phyloP scores from a whole-genome alignment of 64 coral and sea anemone genomes.

The Pocillopora verrucosa region DNA sequence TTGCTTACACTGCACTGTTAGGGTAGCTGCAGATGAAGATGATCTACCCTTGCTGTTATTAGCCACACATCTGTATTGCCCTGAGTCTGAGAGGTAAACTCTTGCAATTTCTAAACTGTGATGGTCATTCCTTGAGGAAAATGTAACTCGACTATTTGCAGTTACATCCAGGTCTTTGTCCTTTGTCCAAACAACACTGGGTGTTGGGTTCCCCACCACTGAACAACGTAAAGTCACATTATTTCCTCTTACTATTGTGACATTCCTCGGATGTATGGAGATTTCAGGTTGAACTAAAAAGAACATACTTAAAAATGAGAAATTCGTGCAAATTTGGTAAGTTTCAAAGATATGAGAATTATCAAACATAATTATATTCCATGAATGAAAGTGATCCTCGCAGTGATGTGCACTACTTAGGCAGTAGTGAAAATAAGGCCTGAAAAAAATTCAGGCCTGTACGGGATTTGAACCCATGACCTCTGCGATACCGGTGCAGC shows the following conservation, averaged over 20 bases:
- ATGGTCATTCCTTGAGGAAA: background rate
- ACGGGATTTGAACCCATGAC: no score
- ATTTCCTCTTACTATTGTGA: background rate
- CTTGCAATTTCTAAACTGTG: background rate
- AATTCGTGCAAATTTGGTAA: no score
- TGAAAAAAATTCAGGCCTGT: no score
- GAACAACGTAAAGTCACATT: background rate
- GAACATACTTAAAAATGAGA: no score
- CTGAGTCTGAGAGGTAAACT: background rate
- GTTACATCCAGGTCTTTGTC: background rate
- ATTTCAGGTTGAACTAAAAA: background rate
- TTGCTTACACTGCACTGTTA: slow-evolving; percentile 13
- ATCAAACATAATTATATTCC: no score
- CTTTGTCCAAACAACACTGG: slow-evolving; percentile 22
- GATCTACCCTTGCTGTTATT: background rate
- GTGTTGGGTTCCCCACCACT: slow-evolving; percentile 21
- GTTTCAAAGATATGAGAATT: no score
- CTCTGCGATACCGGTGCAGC: no score
- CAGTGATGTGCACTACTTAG: no score
- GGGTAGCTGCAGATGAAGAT: background rate
- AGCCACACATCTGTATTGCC: slow-evolving; percentile 28
- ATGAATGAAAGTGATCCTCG: no score
- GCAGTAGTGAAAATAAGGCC: no score
- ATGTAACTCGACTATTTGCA: background rate
- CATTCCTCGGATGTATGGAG: background rate